Conservation (phyloP, 2,888 invertebrate genomes). For the Tetramorium bicarinatum region DNA sequence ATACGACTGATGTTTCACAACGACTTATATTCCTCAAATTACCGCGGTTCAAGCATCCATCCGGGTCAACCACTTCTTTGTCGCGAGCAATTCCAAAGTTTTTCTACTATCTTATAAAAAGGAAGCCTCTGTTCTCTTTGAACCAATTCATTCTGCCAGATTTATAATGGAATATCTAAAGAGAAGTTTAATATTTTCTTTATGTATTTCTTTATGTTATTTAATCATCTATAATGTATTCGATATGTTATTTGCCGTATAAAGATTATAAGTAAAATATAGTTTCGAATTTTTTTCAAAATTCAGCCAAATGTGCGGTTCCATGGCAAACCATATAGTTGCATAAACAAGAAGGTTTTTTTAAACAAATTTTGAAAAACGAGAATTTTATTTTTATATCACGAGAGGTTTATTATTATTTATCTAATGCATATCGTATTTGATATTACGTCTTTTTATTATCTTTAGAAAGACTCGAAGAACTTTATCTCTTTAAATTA, state of each 20-base stretch:
- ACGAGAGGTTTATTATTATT: neutral
- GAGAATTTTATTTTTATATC: neutral
- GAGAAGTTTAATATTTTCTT: neutral
- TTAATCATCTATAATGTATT: neutral
- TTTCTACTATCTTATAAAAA: neutral
- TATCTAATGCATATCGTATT: neutral
- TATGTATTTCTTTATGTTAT: neutral
- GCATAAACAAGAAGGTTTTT: neutral
- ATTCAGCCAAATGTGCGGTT: neutral
- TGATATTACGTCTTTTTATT: neutral
- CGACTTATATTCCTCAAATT: constrained; percentile 57
- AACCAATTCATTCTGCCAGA: neutral
- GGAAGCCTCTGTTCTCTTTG: constrained; percentile 5
- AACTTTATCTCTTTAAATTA: neutral
- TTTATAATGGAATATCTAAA: neutral
- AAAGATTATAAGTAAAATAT: neutral
- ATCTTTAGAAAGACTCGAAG: neutral
- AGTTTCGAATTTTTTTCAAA: neutral
- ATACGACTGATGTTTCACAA: constrained; percentile 46
- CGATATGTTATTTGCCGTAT: neutral
- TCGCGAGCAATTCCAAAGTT: constrained; percentile 35
- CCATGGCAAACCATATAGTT: neutral
- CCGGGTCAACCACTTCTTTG: constrained; percentile 48
- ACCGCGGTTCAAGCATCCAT: constrained; percentile 44
- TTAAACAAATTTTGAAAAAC: neutral